Evolutionary conservation across 2,113 vertebrate species (phyloP).

Genomic region (Aythya baeri): DNA sequence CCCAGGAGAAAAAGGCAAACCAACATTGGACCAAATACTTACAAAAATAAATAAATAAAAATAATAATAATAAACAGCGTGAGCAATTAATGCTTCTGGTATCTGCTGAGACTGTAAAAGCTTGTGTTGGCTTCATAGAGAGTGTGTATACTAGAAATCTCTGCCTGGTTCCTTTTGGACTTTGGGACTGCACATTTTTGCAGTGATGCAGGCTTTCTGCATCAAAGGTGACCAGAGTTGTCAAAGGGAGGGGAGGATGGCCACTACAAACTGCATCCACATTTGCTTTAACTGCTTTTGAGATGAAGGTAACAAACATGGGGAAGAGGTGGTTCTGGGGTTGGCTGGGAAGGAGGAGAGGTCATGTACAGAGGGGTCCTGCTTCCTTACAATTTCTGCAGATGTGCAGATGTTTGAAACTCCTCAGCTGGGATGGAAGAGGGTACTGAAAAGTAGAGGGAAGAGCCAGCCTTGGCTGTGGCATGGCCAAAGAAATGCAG

Average conservation of each 20-base stretch:
- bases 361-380: background rate
- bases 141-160: background rate
- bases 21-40: slow-evolving; percentile 44
- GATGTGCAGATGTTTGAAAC: background rate
- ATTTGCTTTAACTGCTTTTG: background rate
- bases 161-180: background rate
- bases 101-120: slow-evolving; percentile 40
- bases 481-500: background rate
- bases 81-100: slow-evolving; percentile 35
- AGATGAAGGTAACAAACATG: background rate
- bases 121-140: background rate
- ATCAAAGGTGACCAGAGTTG: background rate
- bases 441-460: background rate
- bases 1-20: slow-evolving; percentile 38
- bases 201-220: background rate
- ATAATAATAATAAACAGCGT: background rate
- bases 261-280: background rate
- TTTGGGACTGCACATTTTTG: background rate
- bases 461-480: background rate
- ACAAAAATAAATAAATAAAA: slow-evolving; percentile 21
- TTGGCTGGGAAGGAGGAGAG: background rate
- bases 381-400: background rate
- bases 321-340: background rate
- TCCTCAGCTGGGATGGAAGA: background rate
- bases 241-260: background rate